Base-by-base conservation (phyloP, 2,113 vertebrate species). In the Tupaia chinensis region DNA sequence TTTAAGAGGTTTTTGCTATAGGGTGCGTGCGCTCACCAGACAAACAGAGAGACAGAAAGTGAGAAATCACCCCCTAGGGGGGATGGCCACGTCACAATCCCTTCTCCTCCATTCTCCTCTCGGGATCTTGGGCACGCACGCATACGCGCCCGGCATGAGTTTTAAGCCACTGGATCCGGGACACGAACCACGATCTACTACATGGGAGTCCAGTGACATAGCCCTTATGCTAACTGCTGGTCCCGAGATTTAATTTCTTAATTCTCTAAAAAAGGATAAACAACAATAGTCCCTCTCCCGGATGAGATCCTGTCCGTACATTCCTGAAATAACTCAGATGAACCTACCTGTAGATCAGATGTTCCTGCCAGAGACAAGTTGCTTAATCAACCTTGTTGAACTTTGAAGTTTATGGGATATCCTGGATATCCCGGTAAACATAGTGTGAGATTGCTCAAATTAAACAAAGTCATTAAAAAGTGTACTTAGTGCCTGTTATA, bases 381-480 rank as follows among this genome's bases (percentile, higher is more conserved):
- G 72, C 9, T 87, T 58, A 29, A 61, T 72, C 29, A 53, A 89
- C 53, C 88, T 22, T 16, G 79, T 65, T 56, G 23, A 81, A 87
- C 66, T 16, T 66, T 13, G 54, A 54, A 81, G 68, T 22, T 66
- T 13, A 58, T 5, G 25, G 53, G 89, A 25, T 72, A 83, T 13
- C 65, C n/a, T 3, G 19, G 29, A 32, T 91, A 84, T n/a, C 29
- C 69, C 60, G 72, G 13, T 91, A 91, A 84, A 78, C 25, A 60
- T 9, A 78, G 9, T 7, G 68, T 58, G 66, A 73, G 80, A 74
- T 34, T 11, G n/a, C 54, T 22, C 69, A 92, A 91, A 95, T 93
- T 87, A 95, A 98, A 97, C 83, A 87, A 97, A 95, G 80, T 86
- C 61, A 93, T 65, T 83, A 15, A 84, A 82, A 91, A 86, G 85